Percentiles rank a stretch among this genome's conserved stretches.
Evolutionary conservation across 2,113 vertebrate species (phyloP).

Genomic region (Hemichromis elongatus): DNA sequence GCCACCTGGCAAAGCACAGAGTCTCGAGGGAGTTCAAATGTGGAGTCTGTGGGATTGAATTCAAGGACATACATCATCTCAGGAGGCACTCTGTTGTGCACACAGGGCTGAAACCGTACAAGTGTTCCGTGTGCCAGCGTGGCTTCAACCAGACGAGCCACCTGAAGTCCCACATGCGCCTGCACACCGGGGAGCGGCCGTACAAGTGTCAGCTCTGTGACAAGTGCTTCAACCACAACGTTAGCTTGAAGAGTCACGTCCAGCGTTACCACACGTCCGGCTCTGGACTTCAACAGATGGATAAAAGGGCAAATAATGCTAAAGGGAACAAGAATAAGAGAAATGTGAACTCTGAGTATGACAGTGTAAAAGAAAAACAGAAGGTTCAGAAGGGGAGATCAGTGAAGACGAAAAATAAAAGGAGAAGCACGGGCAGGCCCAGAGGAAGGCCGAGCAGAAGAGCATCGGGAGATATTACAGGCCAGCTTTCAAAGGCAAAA

Average conservation of each 20-base stretch:
- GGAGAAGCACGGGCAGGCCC: constrained; percentile 1
- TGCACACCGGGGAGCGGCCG: constrained; percentile 59
- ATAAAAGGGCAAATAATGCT: not conserved
- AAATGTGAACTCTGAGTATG: not conserved
- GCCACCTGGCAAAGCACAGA: constrained; percentile 31
- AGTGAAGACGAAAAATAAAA: not conserved
- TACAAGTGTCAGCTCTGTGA: constrained; percentile 52
- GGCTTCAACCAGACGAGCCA: constrained; percentile 49
- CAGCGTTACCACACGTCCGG: constrained; percentile 13
- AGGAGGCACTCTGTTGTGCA: constrained; percentile 42
- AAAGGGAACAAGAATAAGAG: not conserved
- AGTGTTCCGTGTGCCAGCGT: constrained; percentile 45
- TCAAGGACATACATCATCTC: not conserved
- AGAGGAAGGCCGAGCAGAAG: constrained; percentile 13
- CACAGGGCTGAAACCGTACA: constrained; percentile 29
- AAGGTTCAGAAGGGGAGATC: not conserved
- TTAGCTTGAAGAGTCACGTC: constrained; percentile 53
- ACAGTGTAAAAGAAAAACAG: not conserved
- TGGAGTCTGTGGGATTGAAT: constrained; percentile 32
- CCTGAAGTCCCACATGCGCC: constrained; percentile 61
- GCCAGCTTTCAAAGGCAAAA: not conserved
- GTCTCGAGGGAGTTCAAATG: constrained; percentile 21
- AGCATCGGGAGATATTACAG: not conserved
- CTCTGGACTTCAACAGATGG: not conserved
- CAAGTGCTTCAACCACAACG: constrained; percentile 61